Conservation (phyloP, 2,888 invertebrate genomes). For the Hydroisotoma schaefferi region DNA sequence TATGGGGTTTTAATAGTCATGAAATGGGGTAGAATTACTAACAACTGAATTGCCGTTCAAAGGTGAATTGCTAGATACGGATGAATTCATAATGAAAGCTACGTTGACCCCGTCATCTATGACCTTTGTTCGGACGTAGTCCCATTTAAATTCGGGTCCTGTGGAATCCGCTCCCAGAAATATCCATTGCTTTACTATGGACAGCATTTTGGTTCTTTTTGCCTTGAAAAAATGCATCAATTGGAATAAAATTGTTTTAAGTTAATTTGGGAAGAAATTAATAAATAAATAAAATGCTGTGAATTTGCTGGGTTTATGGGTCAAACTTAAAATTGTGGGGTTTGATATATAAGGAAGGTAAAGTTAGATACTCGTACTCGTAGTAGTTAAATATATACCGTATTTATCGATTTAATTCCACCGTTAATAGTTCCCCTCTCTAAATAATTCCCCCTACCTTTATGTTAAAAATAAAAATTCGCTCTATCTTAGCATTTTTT, state of each 20-base stretch:
- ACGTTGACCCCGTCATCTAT: constrained; percentile 75
- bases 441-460: no score
- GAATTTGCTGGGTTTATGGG: no score
- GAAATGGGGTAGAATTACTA: not conserved
- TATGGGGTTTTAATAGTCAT: constrained; percentile 4
- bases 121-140: constrained; percentile 49
- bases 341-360: no score
- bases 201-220: constrained; percentile 63
- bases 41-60: constrained; percentile 22
- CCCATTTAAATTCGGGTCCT: constrained; percentile 44
- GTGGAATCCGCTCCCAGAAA: constrained; percentile 65
- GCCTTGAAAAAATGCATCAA: constrained; percentile 54
- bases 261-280: no score
- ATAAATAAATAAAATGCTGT: not conserved
- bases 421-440: no score
- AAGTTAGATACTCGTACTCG: no score
- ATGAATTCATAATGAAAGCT: constrained; percentile 67
- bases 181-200: constrained; percentile 75
- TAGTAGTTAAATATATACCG: not conserved
- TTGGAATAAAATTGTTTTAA: not conserved
- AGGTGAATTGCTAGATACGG: no score
- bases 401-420: no score
- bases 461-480: no score
- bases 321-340: no score
- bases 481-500: no score